phyloP scores from a whole-genome alignment of 2,113 vertebrate genomes.

The Peucedramus taeniatus region DNA sequence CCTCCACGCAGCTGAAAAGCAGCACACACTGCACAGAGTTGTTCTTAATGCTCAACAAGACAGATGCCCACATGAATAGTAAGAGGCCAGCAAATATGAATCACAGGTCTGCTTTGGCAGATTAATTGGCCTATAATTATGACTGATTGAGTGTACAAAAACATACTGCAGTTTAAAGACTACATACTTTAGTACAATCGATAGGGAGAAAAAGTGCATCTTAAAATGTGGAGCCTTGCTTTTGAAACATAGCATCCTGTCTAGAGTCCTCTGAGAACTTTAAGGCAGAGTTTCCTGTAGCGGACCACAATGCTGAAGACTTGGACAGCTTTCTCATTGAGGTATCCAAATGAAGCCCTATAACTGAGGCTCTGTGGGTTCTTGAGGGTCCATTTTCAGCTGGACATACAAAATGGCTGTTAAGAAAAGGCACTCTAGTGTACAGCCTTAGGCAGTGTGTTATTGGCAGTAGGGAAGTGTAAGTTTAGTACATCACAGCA shows the following conservation, averaged over 20 bases:
- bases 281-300: conserved; percentile 76
- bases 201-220: conserved; percentile 67
- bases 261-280: conserved; percentile 70
- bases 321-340: conserved; percentile 71
- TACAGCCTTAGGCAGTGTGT: conserved; percentile 80
- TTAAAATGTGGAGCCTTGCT: conserved; percentile 62
- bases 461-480: conserved; percentile 77
- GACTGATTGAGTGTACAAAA: conserved; percentile 46
- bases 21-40: neutral
- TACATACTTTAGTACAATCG: conserved; percentile 74
- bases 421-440: conserved; percentile 95
- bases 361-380: conserved; percentile 61
- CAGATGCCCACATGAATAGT: neutral
- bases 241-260: conserved; percentile 69
- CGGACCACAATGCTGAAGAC: conserved; percentile 62
- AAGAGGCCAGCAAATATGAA: neutral
- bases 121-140: neutral
- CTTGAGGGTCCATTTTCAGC: conserved; percentile 72
- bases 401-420: conserved; percentile 76
- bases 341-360: conserved; percentile 72
- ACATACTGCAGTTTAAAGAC: conserved; percentile 54
- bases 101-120: conserved; percentile 5
- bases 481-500: conserved; percentile 77
- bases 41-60: conserved; percentile 35
- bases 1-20: neutral